Evolutionary conservation across 2,888 invertebrate genomes (phyloP).

Genomic region (Drosophila paramelanica): DNA sequence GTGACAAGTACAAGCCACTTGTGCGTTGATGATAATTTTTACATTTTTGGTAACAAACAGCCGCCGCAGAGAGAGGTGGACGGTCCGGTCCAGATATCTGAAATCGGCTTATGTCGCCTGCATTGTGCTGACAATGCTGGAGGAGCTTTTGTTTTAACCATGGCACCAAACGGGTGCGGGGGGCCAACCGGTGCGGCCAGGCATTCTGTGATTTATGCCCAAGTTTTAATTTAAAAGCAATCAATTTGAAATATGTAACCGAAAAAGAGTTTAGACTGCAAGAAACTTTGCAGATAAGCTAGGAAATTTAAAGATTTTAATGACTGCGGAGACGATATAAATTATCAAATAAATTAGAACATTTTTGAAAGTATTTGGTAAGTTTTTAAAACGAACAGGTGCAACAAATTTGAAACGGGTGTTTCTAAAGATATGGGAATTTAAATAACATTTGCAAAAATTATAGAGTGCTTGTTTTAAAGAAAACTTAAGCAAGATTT

Average conservation of each 20-base stretch:
- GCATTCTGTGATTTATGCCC: conserved; percentile 65
- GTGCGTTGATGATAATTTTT: conserved; percentile 79
- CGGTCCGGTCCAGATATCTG: conserved; percentile 62
- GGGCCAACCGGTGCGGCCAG: conserved; percentile 49
- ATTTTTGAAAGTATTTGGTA: too few species aligned
- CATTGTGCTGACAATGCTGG: conserved; percentile 79
- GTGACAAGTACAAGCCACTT: conserved; percentile 81
- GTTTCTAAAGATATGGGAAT: too few species aligned
- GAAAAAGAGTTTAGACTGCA: conserved; percentile 57
- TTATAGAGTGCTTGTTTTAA: too few species aligned
- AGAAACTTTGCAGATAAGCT: conserved; percentile 40
- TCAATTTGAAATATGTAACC: conserved; percentile 63
- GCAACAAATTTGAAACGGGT: too few species aligned
- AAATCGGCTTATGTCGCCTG: conserved; percentile 85
- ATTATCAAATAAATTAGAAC: neutral
- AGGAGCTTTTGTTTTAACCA: conserved; percentile 72
- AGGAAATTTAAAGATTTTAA: conserved; percentile 11
- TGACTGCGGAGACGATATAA: neutral
- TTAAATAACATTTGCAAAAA: too few species aligned
- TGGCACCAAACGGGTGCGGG: neutral
- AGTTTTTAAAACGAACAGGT: too few species aligned
- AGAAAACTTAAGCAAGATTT: too few species aligned
- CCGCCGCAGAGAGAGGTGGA: conserved; percentile 9
- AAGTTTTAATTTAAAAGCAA: conserved; percentile 76
- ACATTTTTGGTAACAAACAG: conserved; percentile 54